phyloP scores from a whole-genome alignment of 2,888 invertebrate genomes.

The Willowsia nigromaculata region DNA sequence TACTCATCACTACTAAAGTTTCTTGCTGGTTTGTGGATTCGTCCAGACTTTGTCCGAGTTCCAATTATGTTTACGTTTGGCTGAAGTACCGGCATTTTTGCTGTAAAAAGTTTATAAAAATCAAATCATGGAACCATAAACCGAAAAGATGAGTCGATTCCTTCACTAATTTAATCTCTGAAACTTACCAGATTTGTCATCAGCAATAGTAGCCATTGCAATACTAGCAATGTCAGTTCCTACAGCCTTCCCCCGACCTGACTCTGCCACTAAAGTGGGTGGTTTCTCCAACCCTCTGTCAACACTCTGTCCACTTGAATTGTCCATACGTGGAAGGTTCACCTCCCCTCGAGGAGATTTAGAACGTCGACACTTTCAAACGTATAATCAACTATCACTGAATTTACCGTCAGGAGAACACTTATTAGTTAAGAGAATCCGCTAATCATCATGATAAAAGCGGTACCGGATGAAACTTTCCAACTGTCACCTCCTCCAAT shows the following conservation, averaged over 20 bases:
- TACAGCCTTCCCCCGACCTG: neutral
- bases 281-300: conserved; percentile 61
- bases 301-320: conserved; percentile 15
- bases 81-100: conserved; percentile 62
- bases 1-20: conserved; percentile 66
- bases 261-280: conserved; percentile 64
- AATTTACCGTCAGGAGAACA: too few species aligned
- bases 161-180: neutral
- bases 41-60: conserved; percentile 62
- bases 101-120: conserved; percentile 5
- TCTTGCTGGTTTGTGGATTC: conserved; percentile 64
- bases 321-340: conserved; percentile 59
- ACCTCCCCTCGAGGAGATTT: neutral
- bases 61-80: conserved; percentile 53
- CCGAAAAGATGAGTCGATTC: neutral
- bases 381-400: neutral
- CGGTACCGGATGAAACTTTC: too few species aligned
- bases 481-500: too few species aligned
- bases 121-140: neutral
- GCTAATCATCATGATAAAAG: neutral
- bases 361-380: neutral
- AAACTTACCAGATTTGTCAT: conserved; percentile 41
- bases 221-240: conserved; percentile 3
- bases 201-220: conserved; percentile 36
- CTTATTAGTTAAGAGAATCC: neutral